Base-by-base conservation (phyloP, 2,797 vertebrate species). In the Podarcis lilfordi region DNA sequence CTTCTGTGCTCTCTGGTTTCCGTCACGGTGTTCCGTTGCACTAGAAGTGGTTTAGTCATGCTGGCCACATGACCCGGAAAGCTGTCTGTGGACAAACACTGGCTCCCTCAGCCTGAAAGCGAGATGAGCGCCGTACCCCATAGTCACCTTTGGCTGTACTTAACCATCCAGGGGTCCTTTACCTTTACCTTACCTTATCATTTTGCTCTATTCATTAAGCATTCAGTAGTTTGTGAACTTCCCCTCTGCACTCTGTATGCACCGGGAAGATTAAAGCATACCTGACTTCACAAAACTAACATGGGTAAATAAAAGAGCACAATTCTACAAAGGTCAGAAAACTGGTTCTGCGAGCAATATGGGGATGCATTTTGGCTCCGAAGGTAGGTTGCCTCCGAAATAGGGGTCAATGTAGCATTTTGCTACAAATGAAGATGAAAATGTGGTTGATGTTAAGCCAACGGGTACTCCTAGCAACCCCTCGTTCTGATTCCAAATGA, bases 401-500 rank as follows among this genome's bases (percentile, higher is more conserved):
- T 25, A n/a, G 19, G 35, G 55, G 25, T 17, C 55, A 37, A 32
- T n/a, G 32, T 37, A 15, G 23, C 23, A 32, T 79, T 84, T 59
- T 78, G 75, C 43, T 79, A 27, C 6, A 23, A 32, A 86, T 11
- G 13, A 29, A 43, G 23, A 27, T n/a, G 91, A n/a, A n/a, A 85
- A n/a, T 27, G 4, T 43, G 71, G 37, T 71, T 40, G 13, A 5
- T 89, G 77, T 27, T 55, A 69, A 82, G 3, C 5, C 23, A 74
- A n/a, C 2, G 61, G 78, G 59, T 74, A 32, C 32, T 19, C 35
- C 32, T 19, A 15, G 6, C 71, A 74, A 74, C 3, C 21, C 6
- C 21, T 37, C 4, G 3, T 37, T 23, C 23, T 80, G 75, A 86
- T 91, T 94, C 89, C 85, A 87, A 93, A 83, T 43, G 50, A 92